Evolutionary conservation across 2,888 invertebrate species (phyloP), one percentile per base, ranked within the genome.

Genomic region (Hedychridium roseum): DNA sequence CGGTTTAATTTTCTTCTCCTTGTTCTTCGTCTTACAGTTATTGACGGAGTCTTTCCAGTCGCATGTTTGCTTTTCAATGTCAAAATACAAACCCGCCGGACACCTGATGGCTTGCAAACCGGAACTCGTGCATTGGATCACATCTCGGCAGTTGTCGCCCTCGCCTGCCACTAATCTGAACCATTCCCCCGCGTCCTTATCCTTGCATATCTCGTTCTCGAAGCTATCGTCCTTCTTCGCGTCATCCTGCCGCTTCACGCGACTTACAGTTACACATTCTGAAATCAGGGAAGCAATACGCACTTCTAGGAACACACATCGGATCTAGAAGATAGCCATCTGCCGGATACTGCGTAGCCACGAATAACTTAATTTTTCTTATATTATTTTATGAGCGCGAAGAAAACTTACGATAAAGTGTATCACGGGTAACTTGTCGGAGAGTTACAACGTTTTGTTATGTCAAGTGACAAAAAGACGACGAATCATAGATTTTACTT

Each of bases 141-240:
- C 94, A 83, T 94, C 94, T 79, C 94, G 90, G 80, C 94, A 95
- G 80, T 91, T 91, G 82, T 94, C 94, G 70, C 91, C 92, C 68
- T 94, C 93, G 68, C 92, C 92, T 54, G 91, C 88, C 54, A 91
- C 90, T 76, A 94, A 83, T 74, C 94, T 88, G 84, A 95, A 94
- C 94, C 94, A 94, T 82, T 94, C 94, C 58, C 94, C 94, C 40
- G 94, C 94, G 82, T 93, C 94, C 84, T 93, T 94, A 83, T 92
- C 92, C 84, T 92, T 92, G 83, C 94, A 94, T 67, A 95, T 85
- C 80, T 93, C 94, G 75, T 84, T 86, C 80, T 94, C 93, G 80
- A 92, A 90, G 79, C 88, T 91, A 70, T 93, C 93, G 70, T 92
- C 92, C 82, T 92, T 92, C 81, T 92, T 91, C 17, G 86, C 87